Evolutionary conservation across 2,113 vertebrate genomes (phyloP), one percentile per base, ranked within the genome.

Genomic region (Sisor rabdophorus): DNA sequence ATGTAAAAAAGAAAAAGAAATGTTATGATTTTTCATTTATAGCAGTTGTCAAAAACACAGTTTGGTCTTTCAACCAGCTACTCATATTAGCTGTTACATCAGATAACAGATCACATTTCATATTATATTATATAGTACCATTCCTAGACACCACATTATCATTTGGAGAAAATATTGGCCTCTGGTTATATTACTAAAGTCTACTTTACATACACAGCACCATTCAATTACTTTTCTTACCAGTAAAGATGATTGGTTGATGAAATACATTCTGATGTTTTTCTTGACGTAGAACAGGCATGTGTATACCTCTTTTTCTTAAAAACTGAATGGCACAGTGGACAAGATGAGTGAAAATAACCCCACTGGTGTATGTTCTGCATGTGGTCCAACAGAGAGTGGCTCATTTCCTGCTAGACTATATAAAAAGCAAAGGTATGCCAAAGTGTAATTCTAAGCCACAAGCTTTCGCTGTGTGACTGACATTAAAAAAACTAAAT

Each of bases 361-460:
- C 22, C 56, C 56, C 32, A 61, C 56, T 69, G 64, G 79, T 32
- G 75, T 22, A 75, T 60, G 50, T 71, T 75, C 80, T 78, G 44
- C 68, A 75, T 76, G 74, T 44, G 75, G 80, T 78, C 69, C 15
- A 68, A 67, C 48, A 30, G 52, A 13, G 75, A 83, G 81, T 83
- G 76, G 56, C 73, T 85, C 22, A 81, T 82, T 84, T 82, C 79
- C 80, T 81, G 78, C 67, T 77, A 77, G 79, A 75, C 15, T n/a
- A 20, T 59, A 75, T 61, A 75, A 71, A 67, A 26, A 10, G n/a
- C 53, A 60, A 76, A 55, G 81, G 81, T 68, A 72, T 59, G 67
- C 67, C 75, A 76, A n/a, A 82, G 65, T 77, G 77, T 74, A 79
- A 83, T 73, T 84, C 59, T 48, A 80, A 81, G 68, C 81, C 47